Evolutionary conservation across 2,888 invertebrate species (phyloP), one percentile per base, ranked within the genome.

Genomic region (Acleris laterana): DNA sequence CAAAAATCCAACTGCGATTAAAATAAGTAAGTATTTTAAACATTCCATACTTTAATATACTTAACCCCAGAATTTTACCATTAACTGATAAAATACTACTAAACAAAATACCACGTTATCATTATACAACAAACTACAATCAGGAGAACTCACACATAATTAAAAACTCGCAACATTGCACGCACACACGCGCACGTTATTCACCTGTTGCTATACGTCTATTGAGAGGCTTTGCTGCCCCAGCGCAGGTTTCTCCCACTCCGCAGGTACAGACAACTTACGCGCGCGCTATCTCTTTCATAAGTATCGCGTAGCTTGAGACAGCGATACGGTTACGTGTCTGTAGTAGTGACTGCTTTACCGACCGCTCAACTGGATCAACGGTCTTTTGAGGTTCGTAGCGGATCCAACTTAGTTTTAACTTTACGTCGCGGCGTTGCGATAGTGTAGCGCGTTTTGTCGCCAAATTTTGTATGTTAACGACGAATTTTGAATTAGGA

Each of bases 381-480:
- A 93, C 93, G 93, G 93, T 93, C 90, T 90, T 89, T 87, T 74
- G 71, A 76, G 85, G 86, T 83, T 81, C 85, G 78, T 86, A 88
- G 87, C 87, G 84, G 83, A 83, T 83, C 83, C 82, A 87, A 87
- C 89, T 92, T 93, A 93, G 93, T 93, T 91, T 85, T 81, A 87
- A 88, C 84, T 89, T 90, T 87, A 85, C 91, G 78, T 79, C 87
- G 90, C 78, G 74, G 74, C 84, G 78, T 77, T 78, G 81, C 81
- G 90, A 83, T 81, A 85, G 90, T 88, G 84, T 82, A 80, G 83
- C 78, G 78, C 73, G 79, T 78, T 82, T 84, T 79, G 79, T 80
- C 79, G 80, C 78, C 79, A 72, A 77, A 81, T 82, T 83, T 83
- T 81, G 78, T 85, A 84, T 87, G 82, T 85, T 79, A 78, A 85